A percentile compares a stretch with the other conserved stretches of the same genome.
phyloP scores from a whole-genome alignment of 2,888 invertebrate genomes.

The Drosophila gaucha region DNA sequence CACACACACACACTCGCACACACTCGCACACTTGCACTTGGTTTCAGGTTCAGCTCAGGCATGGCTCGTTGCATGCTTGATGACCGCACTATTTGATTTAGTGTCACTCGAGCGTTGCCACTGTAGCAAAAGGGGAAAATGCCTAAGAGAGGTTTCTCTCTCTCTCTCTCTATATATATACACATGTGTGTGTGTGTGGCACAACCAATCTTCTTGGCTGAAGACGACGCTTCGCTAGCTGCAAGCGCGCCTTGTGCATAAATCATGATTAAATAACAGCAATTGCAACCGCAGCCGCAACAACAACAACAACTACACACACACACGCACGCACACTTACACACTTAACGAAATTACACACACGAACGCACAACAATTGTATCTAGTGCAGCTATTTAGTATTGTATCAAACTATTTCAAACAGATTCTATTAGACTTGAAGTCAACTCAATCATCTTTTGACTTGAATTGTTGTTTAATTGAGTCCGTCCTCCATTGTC shows the following conservation, averaged over 20 bases:
- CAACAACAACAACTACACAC: background rate
- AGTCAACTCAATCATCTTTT: constrained; percentile 6
- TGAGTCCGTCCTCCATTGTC: background rate
- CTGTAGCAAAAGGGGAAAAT: background rate
- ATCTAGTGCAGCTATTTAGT: background rate
- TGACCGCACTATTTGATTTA: constrained; percentile 72
- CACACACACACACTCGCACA: constrained; percentile 11
- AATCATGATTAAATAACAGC: constrained; percentile 58
- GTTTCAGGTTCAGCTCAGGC: constrained; percentile 47
- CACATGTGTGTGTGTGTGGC: background rate
- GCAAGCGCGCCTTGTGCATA: constrained; percentile 43
- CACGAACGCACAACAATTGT: background rate
- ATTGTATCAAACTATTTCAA: background rate
- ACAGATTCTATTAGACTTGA: background rate
- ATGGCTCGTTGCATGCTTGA: constrained; percentile 73
- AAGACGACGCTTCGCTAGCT: constrained; percentile 18
- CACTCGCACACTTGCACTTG: constrained; percentile 13
- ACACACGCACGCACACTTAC: background rate
- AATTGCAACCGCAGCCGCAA: constrained; percentile 31
- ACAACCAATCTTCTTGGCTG: constrained; percentile 19
- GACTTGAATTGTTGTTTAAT: background rate
- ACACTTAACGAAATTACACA: no score
- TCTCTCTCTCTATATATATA: background rate
- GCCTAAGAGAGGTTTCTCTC: constrained; percentile 1
- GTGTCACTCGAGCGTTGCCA: constrained; percentile 57